Evolutionary conservation across 1,140 invertebrate species (phyloP).

Genomic region (Orussus abietinus): DNA sequence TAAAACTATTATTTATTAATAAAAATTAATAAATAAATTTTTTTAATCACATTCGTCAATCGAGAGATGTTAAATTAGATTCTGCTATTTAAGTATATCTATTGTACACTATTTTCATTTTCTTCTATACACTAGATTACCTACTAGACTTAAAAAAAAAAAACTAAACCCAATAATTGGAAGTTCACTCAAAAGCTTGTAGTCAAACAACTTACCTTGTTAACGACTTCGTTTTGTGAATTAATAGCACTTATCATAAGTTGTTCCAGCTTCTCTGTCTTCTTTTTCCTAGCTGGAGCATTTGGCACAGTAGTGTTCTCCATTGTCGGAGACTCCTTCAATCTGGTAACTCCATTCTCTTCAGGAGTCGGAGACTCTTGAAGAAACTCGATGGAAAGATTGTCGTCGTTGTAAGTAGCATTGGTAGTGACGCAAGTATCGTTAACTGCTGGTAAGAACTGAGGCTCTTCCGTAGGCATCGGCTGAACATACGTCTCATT

Average conservation of each 20-base stretch:
- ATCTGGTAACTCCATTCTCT: conserved; percentile 35
- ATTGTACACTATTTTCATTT: conserved; percentile 4
- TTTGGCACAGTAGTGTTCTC: conserved; percentile 36
- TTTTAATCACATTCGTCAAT: too few relatives aligned
- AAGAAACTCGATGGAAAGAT: conserved; percentile 43
- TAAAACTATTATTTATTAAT: too few relatives aligned
- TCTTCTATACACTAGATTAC: too few relatives aligned
- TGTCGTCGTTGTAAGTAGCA: conserved; percentile 50
- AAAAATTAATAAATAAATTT: too few relatives aligned
- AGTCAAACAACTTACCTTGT: conserved; percentile 36
- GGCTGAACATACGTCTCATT: conserved; percentile 39
- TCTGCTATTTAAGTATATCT: conserved; percentile 3
- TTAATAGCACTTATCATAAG: conserved; percentile 46
- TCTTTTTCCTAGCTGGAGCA: conserved; percentile 46
- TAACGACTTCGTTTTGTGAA: conserved; percentile 50
- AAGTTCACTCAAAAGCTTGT: conserved; percentile 6
- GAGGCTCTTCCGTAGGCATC: conserved; percentile 18
- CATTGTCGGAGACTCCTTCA: conserved; percentile 42
- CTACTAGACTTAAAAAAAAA: too few relatives aligned
- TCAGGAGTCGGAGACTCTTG: conserved; percentile 39
- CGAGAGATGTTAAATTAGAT: too few relatives aligned
- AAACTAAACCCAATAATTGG: conserved; percentile 3
- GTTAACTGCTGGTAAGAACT: conserved; percentile 22
- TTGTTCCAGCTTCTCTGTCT: conserved; percentile 46
- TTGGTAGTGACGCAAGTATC: conserved; percentile 46